Evolutionary conservation across 2,113 vertebrate species (phyloP).

Genomic region (Girardinichthys multiradiatus): DNA sequence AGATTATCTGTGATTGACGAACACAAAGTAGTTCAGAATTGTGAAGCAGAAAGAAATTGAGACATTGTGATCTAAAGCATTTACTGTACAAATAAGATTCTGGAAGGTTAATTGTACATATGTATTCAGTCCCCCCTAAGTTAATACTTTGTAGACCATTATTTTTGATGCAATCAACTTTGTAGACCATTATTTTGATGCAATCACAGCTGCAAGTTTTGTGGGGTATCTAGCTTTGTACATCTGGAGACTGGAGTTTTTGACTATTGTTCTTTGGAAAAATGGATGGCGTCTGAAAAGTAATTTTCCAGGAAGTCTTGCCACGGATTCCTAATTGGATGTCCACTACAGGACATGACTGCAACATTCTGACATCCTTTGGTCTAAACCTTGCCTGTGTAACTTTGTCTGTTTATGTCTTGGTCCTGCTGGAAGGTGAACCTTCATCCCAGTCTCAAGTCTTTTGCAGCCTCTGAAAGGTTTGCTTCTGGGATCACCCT

Average conservation of each 20-base stretch:
- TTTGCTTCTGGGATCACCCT: neutral
- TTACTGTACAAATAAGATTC: neutral
- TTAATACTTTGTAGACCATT: neutral
- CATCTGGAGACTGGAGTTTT: neutral
- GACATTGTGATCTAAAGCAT: no score
- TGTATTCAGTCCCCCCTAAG: neutral
- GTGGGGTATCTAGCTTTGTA: neutral
- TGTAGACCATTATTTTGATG: neutral
- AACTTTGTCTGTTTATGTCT: no score
- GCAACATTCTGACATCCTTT: no score
- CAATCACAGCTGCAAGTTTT: neutral
- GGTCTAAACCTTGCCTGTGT: no score
- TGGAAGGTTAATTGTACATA: neutral
- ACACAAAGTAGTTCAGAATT: neutral
- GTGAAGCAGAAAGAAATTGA: no score
- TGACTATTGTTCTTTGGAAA: neutral
- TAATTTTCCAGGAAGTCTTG: no score
- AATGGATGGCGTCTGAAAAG: neutral
- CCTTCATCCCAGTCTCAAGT: no score
- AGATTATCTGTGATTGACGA: neutral
- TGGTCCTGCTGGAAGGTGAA: no score
- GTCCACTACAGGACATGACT: neutral
- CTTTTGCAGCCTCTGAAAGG: neutral
- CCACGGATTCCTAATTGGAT: neutral
- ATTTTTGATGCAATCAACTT: neutral